Conservation (phyloP, 2,888 invertebrate genomes). For the Brachypalpus laphriformis region DNA sequence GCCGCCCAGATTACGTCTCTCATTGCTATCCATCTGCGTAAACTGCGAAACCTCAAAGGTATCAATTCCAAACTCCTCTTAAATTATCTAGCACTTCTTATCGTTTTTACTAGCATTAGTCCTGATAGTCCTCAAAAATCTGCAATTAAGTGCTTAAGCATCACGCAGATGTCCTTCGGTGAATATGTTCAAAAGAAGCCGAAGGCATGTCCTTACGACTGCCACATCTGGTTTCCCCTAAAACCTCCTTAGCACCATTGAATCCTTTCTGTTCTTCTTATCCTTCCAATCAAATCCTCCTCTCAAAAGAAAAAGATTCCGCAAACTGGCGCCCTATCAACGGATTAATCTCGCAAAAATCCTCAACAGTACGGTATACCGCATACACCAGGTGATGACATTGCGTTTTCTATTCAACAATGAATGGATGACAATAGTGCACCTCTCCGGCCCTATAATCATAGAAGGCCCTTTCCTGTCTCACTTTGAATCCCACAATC, state of each 20-base stretch:
- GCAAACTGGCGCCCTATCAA: slow-evolving; percentile 63
- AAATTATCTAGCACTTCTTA: background rate
- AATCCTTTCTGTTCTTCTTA: slow-evolving; percentile 47
- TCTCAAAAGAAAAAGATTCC: slow-evolving; percentile 19
- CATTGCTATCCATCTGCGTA: too few species aligned
- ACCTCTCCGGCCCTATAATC: slow-evolving; percentile 18
- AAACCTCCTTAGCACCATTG: background rate
- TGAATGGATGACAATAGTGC: slow-evolving; percentile 43
- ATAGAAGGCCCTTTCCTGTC: slow-evolving; percentile 17
- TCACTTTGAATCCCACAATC: slow-evolving; percentile 44
- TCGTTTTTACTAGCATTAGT: background rate
- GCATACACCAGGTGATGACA: slow-evolving; percentile 66
- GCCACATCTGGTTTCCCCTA: slow-evolving; percentile 38
- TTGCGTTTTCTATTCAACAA: slow-evolving; percentile 14
- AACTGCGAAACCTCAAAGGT: background rate
- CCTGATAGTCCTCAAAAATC: slow-evolving; percentile 1
- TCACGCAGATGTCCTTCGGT: slow-evolving; percentile 13
- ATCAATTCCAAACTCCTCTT: background rate
- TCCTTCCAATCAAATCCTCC: slow-evolving; percentile 45
- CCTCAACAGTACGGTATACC: slow-evolving; percentile 1
- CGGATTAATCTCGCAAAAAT: slow-evolving; percentile 62
- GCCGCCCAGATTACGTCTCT: too few species aligned
- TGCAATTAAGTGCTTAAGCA: slow-evolving; percentile 23
- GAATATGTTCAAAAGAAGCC: slow-evolving; percentile 1
- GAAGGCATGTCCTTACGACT: slow-evolving; percentile 12